Evolutionary conservation across 2,888 invertebrate genomes (phyloP).

Genomic region (Caenorhabditis japonica): DNA sequence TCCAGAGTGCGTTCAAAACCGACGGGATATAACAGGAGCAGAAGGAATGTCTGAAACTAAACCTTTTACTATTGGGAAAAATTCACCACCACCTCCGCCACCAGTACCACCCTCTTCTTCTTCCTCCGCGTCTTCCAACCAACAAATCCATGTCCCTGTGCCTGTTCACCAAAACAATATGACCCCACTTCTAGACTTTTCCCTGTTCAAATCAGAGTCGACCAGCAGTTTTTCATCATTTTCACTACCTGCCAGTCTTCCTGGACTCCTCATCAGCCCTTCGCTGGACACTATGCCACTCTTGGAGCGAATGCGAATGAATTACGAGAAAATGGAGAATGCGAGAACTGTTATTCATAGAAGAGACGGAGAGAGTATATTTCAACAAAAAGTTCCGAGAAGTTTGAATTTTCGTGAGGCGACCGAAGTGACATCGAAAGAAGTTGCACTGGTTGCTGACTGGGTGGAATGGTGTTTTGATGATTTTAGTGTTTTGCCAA

Average conservation of each 20-base stretch:
- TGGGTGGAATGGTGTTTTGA: slow-evolving; percentile 40
- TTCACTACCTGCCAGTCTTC: slow-evolving; percentile 6
- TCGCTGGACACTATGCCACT: slow-evolving; percentile 37
- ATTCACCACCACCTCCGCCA: neutral
- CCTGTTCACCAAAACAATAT: no score
- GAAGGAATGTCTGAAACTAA: neutral
- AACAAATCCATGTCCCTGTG: no score
- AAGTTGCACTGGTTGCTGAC: slow-evolving; percentile 41
- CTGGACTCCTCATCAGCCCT: slow-evolving; percentile 11
- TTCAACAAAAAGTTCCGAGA: slow-evolving; percentile 35
- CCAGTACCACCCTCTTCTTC: no score
- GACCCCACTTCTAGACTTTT: slow-evolving; percentile 4
- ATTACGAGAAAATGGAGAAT: slow-evolving; percentile 41
- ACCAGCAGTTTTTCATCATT: slow-evolving; percentile 5
- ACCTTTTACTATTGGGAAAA: neutral
- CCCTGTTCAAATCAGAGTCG: slow-evolving; percentile 10
- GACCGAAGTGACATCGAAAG: slow-evolving; percentile 15
- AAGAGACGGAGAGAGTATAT: slow-evolving; percentile 29
- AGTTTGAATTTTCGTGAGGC: slow-evolving; percentile 25
- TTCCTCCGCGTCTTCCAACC: no score
- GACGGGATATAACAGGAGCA: slow-evolving; percentile 8
- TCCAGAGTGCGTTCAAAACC: slow-evolving; percentile 45
- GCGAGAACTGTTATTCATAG: slow-evolving; percentile 35
- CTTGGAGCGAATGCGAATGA: slow-evolving; percentile 32
- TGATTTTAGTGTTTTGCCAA: slow-evolving; percentile 20